A percentile compares a stretch with the other conserved stretches of the same genome.
Evolutionary conservation across 2,888 invertebrate genomes (phyloP).

Genomic region (Ferdinandea cuprea): DNA sequence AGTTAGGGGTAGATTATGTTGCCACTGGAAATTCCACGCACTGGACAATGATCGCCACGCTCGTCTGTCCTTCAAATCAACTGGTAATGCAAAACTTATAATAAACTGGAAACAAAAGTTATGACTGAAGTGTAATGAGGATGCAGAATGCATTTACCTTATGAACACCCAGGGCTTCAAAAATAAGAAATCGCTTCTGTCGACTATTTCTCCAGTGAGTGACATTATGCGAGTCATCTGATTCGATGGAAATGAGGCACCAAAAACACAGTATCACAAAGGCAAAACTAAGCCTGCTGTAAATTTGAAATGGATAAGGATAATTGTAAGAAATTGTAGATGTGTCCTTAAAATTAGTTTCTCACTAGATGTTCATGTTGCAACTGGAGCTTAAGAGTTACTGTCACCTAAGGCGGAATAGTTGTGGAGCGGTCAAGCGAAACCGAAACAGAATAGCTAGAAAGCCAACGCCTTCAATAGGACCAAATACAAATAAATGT

Average conservation of each 20-base stretch:
- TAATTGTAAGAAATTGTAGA: too few species aligned
- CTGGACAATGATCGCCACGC: conserved; percentile 29
- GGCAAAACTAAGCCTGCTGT: background rate
- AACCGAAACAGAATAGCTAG: too few species aligned
- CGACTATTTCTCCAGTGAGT: background rate
- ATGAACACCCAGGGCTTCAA: background rate
- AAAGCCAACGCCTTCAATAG: too few species aligned
- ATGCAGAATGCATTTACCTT: conserved; percentile 34
- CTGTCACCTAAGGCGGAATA: too few species aligned
- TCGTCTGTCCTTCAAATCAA: conserved; percentile 28
- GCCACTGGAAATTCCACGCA: conserved; percentile 50
- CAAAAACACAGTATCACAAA: background rate
- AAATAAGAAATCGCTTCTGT: background rate
- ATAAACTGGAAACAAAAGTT: conserved; percentile 23
- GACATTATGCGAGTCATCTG: background rate
- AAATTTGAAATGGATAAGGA: background rate
- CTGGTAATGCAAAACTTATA: conserved; percentile 1
- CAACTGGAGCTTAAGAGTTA: too few species aligned
- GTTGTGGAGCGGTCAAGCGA: too few species aligned
- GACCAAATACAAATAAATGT: too few species aligned
- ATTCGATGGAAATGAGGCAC: background rate
- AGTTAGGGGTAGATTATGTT: background rate
- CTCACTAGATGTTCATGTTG: conserved; percentile 1
- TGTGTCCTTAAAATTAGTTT: too few species aligned
- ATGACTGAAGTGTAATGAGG: too few species aligned